Conservation (phyloP, 2,113 vertebrate species). For the Balaeniceps rex region DNA sequence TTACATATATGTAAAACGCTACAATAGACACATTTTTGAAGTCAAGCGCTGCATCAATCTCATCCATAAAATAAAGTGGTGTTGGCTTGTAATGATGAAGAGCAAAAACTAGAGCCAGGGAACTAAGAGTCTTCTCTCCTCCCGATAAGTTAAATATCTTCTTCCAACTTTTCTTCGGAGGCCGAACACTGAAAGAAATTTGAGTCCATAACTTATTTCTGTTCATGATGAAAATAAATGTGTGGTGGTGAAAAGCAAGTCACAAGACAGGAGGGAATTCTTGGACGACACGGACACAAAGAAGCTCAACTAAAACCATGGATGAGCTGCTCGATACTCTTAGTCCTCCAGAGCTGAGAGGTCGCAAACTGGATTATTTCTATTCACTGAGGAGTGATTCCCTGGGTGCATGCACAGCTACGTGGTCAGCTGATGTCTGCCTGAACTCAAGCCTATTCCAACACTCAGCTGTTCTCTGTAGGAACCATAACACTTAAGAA, state of each 20-base stretch:
- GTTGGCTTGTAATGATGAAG: conserved; percentile 98
- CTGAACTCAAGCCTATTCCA: not conserved
- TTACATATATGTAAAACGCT: conserved; percentile 95
- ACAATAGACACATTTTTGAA: conserved; percentile 99
- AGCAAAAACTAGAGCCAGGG: conserved; percentile 93
- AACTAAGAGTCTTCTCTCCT: conserved; percentile 97
- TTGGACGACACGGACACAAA: not conserved
- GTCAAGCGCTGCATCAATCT: conserved; percentile 96
- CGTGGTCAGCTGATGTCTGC: accelerated
- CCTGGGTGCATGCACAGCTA: accelerated
- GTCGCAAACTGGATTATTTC: accelerated
- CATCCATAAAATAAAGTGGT: conserved; percentile 97
- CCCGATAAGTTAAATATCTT: conserved; percentile 98
- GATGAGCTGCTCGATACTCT: not conserved
- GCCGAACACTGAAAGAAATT: conserved; percentile 82
- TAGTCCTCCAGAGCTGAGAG: not conserved
- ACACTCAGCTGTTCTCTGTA: not conserved
- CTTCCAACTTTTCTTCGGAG: conserved; percentile 99
- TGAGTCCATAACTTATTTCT: not conserved
- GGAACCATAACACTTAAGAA: not conserved
- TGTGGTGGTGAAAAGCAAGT: not conserved
- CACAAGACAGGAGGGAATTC: not conserved
- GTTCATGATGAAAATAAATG: not conserved
- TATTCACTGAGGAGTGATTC: accelerated
- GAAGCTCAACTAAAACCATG: not conserved